Base-by-base conservation (phyloP, 2,888 invertebrate genomes). In the Caenorhabditis auriculariae region DNA sequence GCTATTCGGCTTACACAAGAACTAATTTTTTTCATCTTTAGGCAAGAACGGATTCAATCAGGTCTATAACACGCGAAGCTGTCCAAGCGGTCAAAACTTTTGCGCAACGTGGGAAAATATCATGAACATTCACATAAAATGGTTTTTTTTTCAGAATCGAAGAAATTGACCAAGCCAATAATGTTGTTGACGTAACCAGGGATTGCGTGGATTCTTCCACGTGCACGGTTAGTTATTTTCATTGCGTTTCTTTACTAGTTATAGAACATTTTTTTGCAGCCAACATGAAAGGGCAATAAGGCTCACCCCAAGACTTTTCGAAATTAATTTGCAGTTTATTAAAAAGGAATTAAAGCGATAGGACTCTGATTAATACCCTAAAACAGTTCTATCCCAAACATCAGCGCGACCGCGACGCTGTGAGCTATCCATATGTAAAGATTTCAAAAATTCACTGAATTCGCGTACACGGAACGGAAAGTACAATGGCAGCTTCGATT, bases 181-280 rank as follows among this genome's bases (percentile, higher is more conserved):
- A 28, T 21, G 43, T 35, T 21, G 27, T 53, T 12, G 56, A 61
- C 26, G 38, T 24, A 9, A n/a, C 17, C 7, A 53, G 35, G 38
- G 44, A 43, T n/a, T 60, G 60, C 41, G 53, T 53, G 24, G 44
- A n/a, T 12, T n/a, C n/a, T n/a, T n/a, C n/a, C n/a, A n/a, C n/a
- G n/a, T n/a, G n/a, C n/a, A n/a, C n/a, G n/a, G n/a, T n/a, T n/a
- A n/a, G n/a, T n/a, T n/a, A n/a, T n/a, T n/a, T n/a, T n/a, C n/a
- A n/a, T n/a, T n/a, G n/a, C n/a, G n/a, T n/a, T n/a, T n/a, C n/a
- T n/a, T n/a, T n/a, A n/a, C n/a, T n/a, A n/a, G n/a, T n/a, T n/a
- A n/a, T n/a, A n/a, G n/a, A n/a, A n/a, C n/a, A n/a, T n/a, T n/a
- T n/a, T n/a, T n/a, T n/a, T n/a, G n/a, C n/a, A n/a, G n/a, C n/a